These are phyloP conservation scores for Vireo altiloquus DNA, from an alignment of 2,113 vertebrate genomes.

Conservation along the genomic window DNA sequence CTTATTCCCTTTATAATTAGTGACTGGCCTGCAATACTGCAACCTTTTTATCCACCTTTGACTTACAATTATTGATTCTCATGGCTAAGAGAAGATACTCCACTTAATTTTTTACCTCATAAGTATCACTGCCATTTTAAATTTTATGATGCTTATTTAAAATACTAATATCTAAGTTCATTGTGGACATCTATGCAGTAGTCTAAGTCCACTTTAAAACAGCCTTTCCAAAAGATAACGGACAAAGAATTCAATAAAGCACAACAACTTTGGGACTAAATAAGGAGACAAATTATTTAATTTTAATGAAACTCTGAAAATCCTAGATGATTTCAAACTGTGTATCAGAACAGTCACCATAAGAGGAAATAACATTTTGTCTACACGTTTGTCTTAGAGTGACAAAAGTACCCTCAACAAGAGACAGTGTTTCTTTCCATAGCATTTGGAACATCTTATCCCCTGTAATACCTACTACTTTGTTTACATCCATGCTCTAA, in stretches of 20 bases:
- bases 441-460: neutral
- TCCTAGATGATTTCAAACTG: neutral
- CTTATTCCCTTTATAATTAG: neutral
- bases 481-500: neutral
- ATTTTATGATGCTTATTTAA: neutral
- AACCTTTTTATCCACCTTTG: neutral
- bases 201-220: neutral
- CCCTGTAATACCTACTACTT: neutral
- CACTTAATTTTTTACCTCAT: neutral
- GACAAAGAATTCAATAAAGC: neutral
- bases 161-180: neutral
- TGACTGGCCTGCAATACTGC: neutral
- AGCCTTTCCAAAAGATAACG: neutral
- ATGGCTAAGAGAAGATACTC: neutral
- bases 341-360: neutral
- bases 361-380: neutral
- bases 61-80: neutral
- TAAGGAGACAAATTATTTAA: neutral
- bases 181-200: neutral
- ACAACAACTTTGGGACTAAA: neutral
- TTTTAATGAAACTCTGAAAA: neutral
- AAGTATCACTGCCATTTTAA: neutral
- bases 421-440: neutral
- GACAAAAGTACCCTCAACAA: neutral
- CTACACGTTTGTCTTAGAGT: neutral